Evolutionary conservation across 2,113 vertebrate species (phyloP), one percentile per base, ranked within the genome.

Genomic region (Lagenorhynchus albirostris): DNA sequence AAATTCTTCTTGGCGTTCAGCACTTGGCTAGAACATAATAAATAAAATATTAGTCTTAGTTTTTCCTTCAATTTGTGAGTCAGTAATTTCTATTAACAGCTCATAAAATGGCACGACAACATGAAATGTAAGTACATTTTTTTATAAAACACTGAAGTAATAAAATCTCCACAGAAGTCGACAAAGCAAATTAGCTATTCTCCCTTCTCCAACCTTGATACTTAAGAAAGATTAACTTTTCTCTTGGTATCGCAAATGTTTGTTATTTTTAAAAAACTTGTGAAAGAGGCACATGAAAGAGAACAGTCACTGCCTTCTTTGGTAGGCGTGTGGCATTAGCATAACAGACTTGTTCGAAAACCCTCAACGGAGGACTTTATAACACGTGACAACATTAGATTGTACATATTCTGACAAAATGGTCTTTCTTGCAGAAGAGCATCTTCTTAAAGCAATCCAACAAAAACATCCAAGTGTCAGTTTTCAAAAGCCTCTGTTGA

Each of bases 11-110:
- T 86, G 76, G 68, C n/a, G 36, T 93, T 95, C 79, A 86, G 10
- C 50, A 70, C 60, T 79, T 94, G 63, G 20, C 63, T 77, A 67
- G 68, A 89, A 44, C 77, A 89, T 96, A 91, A 91, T 96, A 96
- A 98, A 96, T 95, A 96, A 95, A 96, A 95, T 93, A 93, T 83
- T 71, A 91, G 58, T 55, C 79, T 94, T 67, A 58, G 68, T 89
- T 96, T 93, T 84, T 31, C 55, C 50, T 12, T 74, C 26, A 91
- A 47, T 82, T 89, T 97, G 62, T 88, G 58, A 94, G 79, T 96
- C 82, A 93, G 2, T 97, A 84, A 85, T 96, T 96, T 95, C 89
- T 95, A 76, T 94, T 97, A 97, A 92, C 63, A 93, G 65, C 93
- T 96, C 89, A 67, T 96, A 95, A 97, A 91, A 67, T 80, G 25